phyloP scores from a whole-genome alignment of 2,113 vertebrate species.

The Hippocampus barbouri region DNA sequence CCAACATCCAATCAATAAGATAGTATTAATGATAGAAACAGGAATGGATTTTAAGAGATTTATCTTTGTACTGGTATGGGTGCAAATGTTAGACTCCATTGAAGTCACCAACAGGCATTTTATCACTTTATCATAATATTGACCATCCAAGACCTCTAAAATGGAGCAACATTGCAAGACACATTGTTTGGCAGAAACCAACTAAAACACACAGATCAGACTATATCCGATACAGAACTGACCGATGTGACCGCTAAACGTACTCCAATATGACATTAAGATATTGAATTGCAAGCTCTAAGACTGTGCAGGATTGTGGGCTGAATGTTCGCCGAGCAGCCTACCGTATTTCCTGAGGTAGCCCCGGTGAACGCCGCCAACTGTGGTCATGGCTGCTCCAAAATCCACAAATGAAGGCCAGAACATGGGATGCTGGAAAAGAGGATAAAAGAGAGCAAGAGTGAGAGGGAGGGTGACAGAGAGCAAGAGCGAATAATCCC shows the following conservation, averaged over 20 bases:
- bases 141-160: not conserved
- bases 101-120: not conserved
- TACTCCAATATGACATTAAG: too few species aligned
- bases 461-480: constrained; percentile 28
- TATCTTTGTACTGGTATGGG: too few species aligned
- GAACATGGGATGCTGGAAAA: constrained; percentile 37
- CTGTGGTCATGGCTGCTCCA: constrained; percentile 38
- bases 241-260: not conserved
- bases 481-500: constrained; percentile 55
- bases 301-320: not conserved
- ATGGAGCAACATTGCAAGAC: too few species aligned
- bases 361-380: constrained; percentile 69
- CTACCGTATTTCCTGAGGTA: constrained; percentile 80
- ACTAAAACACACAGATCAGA: not conserved
- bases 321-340: constrained; percentile 9
- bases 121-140: not conserved
- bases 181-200: too few species aligned
- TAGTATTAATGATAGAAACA: too few species aligned
- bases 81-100: not conserved
- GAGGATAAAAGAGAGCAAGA: constrained; percentile 33
- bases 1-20: too few species aligned
- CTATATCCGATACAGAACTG: not conserved
- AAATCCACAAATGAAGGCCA: constrained; percentile 29
- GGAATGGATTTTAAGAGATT: too few species aligned
- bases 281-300: not conserved